phyloP scores from a whole-genome alignment of 2,113 vertebrate species.

The Mesocricetus auratus region DNA sequence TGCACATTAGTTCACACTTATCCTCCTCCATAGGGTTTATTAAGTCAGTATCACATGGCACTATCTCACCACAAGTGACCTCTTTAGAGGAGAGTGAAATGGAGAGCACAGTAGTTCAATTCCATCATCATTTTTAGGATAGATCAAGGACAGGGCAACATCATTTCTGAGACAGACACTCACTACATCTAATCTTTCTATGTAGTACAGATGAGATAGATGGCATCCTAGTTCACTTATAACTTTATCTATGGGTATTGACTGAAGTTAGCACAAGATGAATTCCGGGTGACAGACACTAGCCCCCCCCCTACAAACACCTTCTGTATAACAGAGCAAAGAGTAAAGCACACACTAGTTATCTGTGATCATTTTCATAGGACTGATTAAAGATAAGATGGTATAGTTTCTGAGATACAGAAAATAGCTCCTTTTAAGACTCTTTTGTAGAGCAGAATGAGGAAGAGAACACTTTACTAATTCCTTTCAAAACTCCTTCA shows the following conservation, averaged over 20 bases:
- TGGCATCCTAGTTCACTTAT: no score
- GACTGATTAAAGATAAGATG: neutral
- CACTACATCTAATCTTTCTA: no score
- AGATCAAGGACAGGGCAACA: no score
- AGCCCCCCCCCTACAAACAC: neutral
- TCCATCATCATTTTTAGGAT: no score
- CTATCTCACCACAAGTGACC: no score
- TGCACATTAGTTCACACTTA: no score
- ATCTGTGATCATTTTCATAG: neutral
- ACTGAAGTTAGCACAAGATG: neutral
- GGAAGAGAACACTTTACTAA: neutral
- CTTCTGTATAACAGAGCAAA: neutral
- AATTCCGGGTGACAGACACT: neutral
- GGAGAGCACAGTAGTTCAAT: no score
- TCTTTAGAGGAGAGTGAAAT: no score
- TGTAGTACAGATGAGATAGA: no score
- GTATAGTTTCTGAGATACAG: neutral
- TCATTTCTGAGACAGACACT: no score
- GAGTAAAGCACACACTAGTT: neutral
- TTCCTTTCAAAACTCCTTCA: neutral
- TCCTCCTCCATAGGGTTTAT: no score
- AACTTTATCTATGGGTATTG: neutral
- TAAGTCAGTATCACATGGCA: no score
- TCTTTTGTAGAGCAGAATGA: neutral
- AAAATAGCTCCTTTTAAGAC: fast-evolving